Percentiles rank a stretch among this genome's conserved stretches.
These are phyloP conservation scores for Amiota mariae DNA, from an alignment of 2,888 invertebrate species.

Conservation along the genomic window DNA sequence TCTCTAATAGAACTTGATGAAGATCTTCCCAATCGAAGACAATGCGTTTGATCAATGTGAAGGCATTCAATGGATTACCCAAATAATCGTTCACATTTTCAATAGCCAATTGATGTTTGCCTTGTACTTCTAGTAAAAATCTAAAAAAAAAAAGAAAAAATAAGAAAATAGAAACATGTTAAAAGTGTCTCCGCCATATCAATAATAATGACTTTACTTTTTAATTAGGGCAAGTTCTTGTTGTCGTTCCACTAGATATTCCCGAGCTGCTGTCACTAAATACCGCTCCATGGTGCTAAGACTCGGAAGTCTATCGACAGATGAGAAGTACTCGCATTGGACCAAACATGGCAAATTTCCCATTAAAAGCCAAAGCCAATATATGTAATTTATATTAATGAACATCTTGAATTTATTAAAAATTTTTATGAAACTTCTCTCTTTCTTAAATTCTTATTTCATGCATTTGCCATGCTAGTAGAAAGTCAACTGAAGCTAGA, in stretches of 20 bases:
- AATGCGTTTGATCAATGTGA: conserved; percentile 90
- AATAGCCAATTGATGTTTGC: conserved; percentile 82
- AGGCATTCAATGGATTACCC: conserved; percentile 93
- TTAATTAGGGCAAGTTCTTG: conserved; percentile 45
- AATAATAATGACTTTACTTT: conserved; percentile 46
- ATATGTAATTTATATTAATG: too few relatives aligned
- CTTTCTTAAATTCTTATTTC: neutral
- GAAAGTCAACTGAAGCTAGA: neutral
- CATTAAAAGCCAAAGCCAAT: neutral
- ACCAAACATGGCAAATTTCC: neutral
- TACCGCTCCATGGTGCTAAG: conserved; percentile 50
- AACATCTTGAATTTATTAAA: too few relatives aligned
- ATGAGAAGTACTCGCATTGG: conserved; percentile 58
- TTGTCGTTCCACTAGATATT: conserved; percentile 44
- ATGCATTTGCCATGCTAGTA: neutral
- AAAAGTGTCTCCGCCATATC: neutral
- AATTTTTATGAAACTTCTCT: too few relatives aligned
- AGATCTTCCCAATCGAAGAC: conserved; percentile 86
- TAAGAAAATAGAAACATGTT: conserved; percentile 3
- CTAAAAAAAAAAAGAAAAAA: conserved; percentile 38
- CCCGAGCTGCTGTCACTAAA: conserved; percentile 47
- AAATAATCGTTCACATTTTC: conserved; percentile 84
- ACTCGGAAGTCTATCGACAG: conserved; percentile 52
- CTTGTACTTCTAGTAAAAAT: conserved; percentile 77
- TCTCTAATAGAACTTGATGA: conserved; percentile 79